Evolutionary conservation across 1,140 invertebrate species (phyloP).

Genomic region (Nylanderia fulva): DNA sequence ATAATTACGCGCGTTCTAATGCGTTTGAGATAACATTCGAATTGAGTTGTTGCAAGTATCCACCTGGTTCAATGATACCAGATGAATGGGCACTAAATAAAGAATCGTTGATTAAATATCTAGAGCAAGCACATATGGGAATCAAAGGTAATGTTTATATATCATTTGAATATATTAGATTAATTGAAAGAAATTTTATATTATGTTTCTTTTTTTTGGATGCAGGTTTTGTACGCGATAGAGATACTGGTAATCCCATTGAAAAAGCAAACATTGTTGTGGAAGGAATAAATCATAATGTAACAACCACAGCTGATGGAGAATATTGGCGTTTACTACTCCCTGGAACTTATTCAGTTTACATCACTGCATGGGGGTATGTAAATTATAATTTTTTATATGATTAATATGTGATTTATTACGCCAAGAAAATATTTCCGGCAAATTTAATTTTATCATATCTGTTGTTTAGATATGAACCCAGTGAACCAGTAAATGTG

Average conservation of each 20-base stretch:
- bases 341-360: slow-evolving; percentile 92
- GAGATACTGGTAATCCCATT: slow-evolving; percentile 86
- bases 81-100: slow-evolving; percentile 95
- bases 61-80: slow-evolving; percentile 89
- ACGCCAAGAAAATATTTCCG: not conserved
- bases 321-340: slow-evolving; percentile 95
- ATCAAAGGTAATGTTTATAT: slow-evolving; percentile 88
- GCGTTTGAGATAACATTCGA: slow-evolving; percentile 99
- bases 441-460: not conserved
- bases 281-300: slow-evolving; percentile 90
- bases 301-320: slow-evolving; percentile 91
- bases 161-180: not conserved
- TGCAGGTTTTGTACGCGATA: slow-evolving; percentile 87
- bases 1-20: slow-evolving; percentile 98
- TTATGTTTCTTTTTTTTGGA: slow-evolving; percentile 6
- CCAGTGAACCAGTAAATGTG: slow-evolving; percentile 81
- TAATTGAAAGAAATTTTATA: not conserved
- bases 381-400: slow-evolving; percentile 52
- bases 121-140: slow-evolving; percentile 95
- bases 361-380: slow-evolving; percentile 91
- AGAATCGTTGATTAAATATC: slow-evolving; percentile 93
- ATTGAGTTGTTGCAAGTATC: slow-evolving; percentile 98
- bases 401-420: slow-evolving; percentile 36
- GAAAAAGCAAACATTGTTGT: slow-evolving; percentile 90
- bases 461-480: slow-evolving; percentile 80